phyloP scores from a whole-genome alignment of 37 sponge, comb jelly and placozoan genomes.

The Bolinopsis microptera region DNA sequence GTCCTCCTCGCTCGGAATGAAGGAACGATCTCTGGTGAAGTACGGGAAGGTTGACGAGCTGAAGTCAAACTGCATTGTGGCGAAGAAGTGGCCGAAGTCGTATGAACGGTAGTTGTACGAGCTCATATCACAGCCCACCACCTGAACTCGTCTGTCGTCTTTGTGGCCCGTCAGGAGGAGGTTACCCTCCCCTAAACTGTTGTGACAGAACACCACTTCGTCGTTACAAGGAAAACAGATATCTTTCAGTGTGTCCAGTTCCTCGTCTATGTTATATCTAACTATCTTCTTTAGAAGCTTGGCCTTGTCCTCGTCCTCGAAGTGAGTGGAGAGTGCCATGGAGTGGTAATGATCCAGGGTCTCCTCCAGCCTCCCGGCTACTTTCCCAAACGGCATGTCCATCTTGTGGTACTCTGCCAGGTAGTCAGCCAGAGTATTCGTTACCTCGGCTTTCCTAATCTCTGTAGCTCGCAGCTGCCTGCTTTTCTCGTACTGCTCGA shows the following conservation, averaged over 20 bases:
- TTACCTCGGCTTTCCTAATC: conserved; percentile 28
- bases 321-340: conserved; percentile 24
- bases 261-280: conserved; percentile 56
- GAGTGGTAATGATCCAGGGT: conserved; percentile 49
- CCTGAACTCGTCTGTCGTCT: conserved; percentile 33
- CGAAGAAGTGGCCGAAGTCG: conserved; percentile 59
- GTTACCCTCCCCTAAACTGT: conserved; percentile 45
- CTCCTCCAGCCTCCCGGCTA: conserved; percentile 9
- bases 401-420: conserved; percentile 65
- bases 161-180: conserved; percentile 43
- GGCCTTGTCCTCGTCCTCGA: conserved; percentile 40
- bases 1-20: conserved; percentile 40
- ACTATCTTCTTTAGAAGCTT: conserved; percentile 45
- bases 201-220: conserved; percentile 54
- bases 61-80: conserved; percentile 51
- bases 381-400: conserved; percentile 58
- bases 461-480: conserved; percentile 24
- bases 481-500: conserved; percentile 59
- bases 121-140: conserved; percentile 57
- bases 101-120: conserved; percentile 62
- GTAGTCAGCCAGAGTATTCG: conserved; percentile 63
- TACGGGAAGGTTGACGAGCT: conserved; percentile 18
- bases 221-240: conserved; percentile 56
- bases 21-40: conserved; percentile 15
- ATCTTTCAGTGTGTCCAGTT: conserved; percentile 60